Evolutionary conservation across 2,888 invertebrate species (phyloP), one percentile per base, ranked within the genome.

Genomic region (Watsonalla cultraria): DNA sequence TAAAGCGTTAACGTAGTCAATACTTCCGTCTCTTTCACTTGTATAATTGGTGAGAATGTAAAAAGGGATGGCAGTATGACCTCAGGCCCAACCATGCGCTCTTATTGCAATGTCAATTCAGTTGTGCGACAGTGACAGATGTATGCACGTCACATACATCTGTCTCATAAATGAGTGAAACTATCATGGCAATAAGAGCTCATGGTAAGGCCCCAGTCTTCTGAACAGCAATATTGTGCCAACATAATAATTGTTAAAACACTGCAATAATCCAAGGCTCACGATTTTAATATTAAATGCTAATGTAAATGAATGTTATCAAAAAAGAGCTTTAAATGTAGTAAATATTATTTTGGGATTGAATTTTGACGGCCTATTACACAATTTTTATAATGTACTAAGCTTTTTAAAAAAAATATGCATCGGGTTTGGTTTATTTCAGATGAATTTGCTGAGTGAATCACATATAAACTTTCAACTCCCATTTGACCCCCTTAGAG

Each of bases 141-240:
- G n/a, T n/a, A n/a, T n/a, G n/a, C n/a, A n/a, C n/a, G n/a, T n/a
- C n/a, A n/a, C n/a, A n/a, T n/a, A n/a, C n/a, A n/a, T n/a, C n/a
- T n/a, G n/a, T n/a, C n/a, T n/a, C n/a, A n/a, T n/a, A n/a, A n/a
- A n/a, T n/a, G n/a, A n/a, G n/a, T n/a, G n/a, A n/a, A n/a, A n/a
- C n/a, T n/a, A n/a, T n/a, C n/a, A n/a, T n/a, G n/a, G n/a, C n/a
- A n/a, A n/a, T n/a, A n/a, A n/a, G n/a, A n/a, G n/a, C n/a, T n/a
- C n/a, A n/a, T n/a, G n/a, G n/a, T n/a, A n/a, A 56, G 51, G 54
- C 58, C 45, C 46, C 48, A 60, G 56, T 61, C 59, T 51, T 59
- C 61, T 59, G 54, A 52, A 57, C 63, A 64, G 64, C 66, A 64
- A 65, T 65, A 59, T 54, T 64, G 68, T 69, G 67, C 68, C 66